Percentiles rank a stretch among this genome's conserved stretches.
Conservation (phyloP, 2,888 invertebrate genomes). For the Teinopalpus imperialis region DNA sequence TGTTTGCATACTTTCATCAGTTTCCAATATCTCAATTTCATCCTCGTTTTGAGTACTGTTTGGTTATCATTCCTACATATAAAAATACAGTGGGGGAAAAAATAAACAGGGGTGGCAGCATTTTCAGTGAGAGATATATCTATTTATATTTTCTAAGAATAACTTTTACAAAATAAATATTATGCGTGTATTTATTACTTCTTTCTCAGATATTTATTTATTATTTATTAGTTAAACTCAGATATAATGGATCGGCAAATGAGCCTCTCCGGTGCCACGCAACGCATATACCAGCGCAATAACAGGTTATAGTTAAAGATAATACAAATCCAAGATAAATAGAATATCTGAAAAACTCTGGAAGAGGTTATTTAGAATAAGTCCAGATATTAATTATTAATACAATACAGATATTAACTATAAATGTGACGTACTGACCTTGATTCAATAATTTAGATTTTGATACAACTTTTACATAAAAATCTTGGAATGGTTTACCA, state of each 20-base stretch:
- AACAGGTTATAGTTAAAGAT: slow-evolving; percentile 78
- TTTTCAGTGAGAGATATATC: no score
- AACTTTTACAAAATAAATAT: no score
- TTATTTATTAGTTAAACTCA: slow-evolving; percentile 27
- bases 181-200: background rate
- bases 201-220: background rate
- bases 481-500: slow-evolving; percentile 78
- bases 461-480: slow-evolving; percentile 70
- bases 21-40: no score
- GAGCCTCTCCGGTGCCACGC: slow-evolving; percentile 64
- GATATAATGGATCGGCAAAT: slow-evolving; percentile 48
- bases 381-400: no score
- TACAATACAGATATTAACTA: no score
- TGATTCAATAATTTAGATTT: slow-evolving; percentile 74
- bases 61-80: no score
- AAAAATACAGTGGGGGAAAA: no score
- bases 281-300: slow-evolving; percentile 80
- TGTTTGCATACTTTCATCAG: no score
- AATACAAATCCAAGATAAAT: slow-evolving; percentile 82
- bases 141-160: no score
- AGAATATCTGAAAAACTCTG: slow-evolving; percentile 81
- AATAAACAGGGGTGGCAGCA: no score
- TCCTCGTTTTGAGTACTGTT: no score
- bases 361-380: slow-evolving; percentile 30
- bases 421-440: slow-evolving; percentile 46